These are phyloP conservation scores for Pristionchus maxplancki DNA, from an alignment of 2,888 invertebrate species.

Conservation along the genomic window DNA sequence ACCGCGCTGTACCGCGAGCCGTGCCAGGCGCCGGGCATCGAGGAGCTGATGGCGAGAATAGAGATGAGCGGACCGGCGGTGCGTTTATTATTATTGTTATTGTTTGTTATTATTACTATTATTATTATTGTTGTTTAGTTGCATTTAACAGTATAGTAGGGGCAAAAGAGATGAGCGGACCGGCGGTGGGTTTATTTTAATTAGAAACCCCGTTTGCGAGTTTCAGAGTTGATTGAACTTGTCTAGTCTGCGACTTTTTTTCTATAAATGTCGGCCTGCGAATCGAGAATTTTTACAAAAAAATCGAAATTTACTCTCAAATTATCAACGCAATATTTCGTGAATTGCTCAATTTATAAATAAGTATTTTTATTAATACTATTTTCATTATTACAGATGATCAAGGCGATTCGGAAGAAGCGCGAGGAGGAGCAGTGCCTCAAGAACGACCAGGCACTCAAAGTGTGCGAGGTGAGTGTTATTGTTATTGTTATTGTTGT, in stretches of 20 bases:
- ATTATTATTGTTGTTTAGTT: too few species aligned
- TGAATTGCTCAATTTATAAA: too few species aligned
- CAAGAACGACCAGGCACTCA: neutral
- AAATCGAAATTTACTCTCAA: too few species aligned
- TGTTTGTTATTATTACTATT: neutral
- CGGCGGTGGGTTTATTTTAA: neutral
- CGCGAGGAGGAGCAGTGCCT: neutral
- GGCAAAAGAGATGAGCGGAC: neutral
- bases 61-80: neutral
- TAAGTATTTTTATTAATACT: too few species aligned
- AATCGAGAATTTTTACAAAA: too few species aligned
- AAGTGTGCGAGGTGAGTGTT: neutral
- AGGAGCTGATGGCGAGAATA: neutral
- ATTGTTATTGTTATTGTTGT: neutral
- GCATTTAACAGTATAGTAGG: too few species aligned
- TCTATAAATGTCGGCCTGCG: too few species aligned
- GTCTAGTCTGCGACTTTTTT: too few species aligned
- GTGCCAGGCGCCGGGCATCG: conserved; percentile 6
- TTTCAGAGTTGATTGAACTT: too few species aligned
- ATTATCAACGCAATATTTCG: too few species aligned
- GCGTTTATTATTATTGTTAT: neutral
- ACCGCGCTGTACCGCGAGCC: neutral
- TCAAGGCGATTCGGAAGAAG: neutral
- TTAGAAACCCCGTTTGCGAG: too few species aligned
- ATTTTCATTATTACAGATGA: neutral